phyloP scores from a whole-genome alignment of 2,797 vertebrate species.

The Hypotaenidia philippensis region DNA sequence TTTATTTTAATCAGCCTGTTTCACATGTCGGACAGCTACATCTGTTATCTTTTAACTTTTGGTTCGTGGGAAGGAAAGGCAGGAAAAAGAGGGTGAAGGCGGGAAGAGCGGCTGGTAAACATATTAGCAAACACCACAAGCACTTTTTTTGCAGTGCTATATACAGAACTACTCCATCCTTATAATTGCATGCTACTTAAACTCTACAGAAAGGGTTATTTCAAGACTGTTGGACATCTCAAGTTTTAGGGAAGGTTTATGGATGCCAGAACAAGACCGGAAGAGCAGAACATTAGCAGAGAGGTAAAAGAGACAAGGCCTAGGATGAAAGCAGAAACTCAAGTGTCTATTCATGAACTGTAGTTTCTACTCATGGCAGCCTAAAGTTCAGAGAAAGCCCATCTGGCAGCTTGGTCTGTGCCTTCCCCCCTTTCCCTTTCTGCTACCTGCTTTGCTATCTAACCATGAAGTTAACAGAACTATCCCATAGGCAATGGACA shows the following conservation, averaged over 20 bases:
- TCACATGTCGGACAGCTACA: fast-evolving
- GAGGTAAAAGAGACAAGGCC: neutral
- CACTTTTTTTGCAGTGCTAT: neutral
- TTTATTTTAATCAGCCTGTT: neutral
- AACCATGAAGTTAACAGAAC: neutral
- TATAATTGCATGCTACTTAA: neutral
- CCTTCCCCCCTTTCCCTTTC: neutral
- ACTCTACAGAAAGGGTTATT: neutral
- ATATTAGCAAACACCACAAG: neutral
- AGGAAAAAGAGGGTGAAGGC: neutral
- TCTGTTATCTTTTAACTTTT: neutral
- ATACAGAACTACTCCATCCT: neutral
- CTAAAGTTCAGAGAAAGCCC: neutral
- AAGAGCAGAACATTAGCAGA: neutral
- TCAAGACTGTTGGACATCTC: neutral
- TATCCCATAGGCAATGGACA: neutral
- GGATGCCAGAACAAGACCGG: neutral
- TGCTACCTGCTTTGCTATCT: neutral
- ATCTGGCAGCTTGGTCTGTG: neutral
- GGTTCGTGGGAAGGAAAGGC: neutral
- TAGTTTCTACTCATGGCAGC: neutral
- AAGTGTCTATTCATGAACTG: neutral
- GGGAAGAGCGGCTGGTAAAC: neutral
- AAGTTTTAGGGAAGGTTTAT: neutral
- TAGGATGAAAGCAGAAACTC: neutral